Evolutionary conservation across 2,888 invertebrate genomes (phyloP), one percentile per base, ranked within the genome.

Genomic region (Aleiodes testaceus): DNA sequence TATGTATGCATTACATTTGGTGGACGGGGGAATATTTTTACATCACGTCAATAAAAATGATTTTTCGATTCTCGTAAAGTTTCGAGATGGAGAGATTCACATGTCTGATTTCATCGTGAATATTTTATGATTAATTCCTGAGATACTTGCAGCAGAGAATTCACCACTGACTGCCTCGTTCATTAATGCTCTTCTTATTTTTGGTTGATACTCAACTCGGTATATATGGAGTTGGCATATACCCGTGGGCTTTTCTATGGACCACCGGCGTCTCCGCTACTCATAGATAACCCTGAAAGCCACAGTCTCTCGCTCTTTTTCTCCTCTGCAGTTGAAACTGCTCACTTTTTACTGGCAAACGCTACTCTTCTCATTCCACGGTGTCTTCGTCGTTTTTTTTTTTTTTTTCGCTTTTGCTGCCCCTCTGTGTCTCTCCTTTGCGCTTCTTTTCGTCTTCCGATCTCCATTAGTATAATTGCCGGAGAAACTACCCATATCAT

Each of bases 391-490:
- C 52, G 42, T 64, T 49, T 69, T 44, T 22, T 67, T 45, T 50
- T 14, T 47, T 26, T 68, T 26, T 61, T 49, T 45, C 42, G 30
- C 61, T 16, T 16, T 66, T 53, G 55, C 18, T 20, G 44, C 47
- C 47, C 36, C 59, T 59, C 11, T 30, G n/a, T 36, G 30, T 64
- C 30, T 45, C 49, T 66, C 44, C 59, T 61, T 69, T 67, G 47
- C 66, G 63, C 68, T 52, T 68, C 50, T 68, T 72, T 72, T 63
- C 75, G 66, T 74, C 70, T 73, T 74, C 79, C 80, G 79, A 81
- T 84, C 80, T 84, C 85, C 86, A 87, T 87, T 87, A 87, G 86
- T 84, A 85, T 87, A 87, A 87, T 87, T 87, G 84, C 84, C 79
- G 78, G 79, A 77, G 81, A 81, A 55, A 84, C 81, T 82, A 82